Percentiles rank a stretch among this genome's conserved stretches.
Evolutionary conservation across 2,113 vertebrate genomes (phyloP).

Genomic region (Pterocles burchelli): DNA sequence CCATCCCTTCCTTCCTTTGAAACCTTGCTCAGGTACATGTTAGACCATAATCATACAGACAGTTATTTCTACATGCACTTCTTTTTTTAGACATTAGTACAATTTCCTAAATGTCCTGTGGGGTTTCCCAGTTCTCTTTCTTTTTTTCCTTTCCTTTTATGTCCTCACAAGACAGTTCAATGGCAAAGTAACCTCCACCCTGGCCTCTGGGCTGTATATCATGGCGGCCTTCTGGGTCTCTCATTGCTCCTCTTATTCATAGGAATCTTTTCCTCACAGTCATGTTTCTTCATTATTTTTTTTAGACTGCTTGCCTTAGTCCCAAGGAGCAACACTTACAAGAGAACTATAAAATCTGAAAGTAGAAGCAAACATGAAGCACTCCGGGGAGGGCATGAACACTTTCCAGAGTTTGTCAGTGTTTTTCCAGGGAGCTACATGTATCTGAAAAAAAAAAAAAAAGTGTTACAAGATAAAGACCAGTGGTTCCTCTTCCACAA

Average conservation of each 20-base stretch:
- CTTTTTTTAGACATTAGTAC: background rate
- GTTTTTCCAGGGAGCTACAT: background rate
- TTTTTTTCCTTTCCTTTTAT: background rate
- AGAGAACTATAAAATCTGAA: background rate
- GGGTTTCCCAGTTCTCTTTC: background rate
- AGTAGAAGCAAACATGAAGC: background rate
- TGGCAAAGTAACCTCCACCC: background rate
- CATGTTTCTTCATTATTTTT: background rate
- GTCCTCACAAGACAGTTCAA: background rate
- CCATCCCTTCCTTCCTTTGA: background rate
- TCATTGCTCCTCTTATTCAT: background rate
- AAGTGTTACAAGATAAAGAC: background rate
- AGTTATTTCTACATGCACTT: background rate
- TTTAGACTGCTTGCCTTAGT: background rate
- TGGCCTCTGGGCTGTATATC: background rate
- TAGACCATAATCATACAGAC: background rate
- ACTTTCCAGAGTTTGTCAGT: background rate
- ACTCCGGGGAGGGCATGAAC: rapidly evolving
- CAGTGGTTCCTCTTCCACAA: background rate
- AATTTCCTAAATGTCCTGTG: background rate
- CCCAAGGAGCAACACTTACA: background rate
- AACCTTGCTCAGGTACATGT: background rate
- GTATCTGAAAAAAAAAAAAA: background rate
- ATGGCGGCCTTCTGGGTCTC: background rate
- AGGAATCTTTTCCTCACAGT: background rate